Evolutionary conservation across 2,888 invertebrate genomes (phyloP).

Genomic region (Lasioglossum pauxillum): DNA sequence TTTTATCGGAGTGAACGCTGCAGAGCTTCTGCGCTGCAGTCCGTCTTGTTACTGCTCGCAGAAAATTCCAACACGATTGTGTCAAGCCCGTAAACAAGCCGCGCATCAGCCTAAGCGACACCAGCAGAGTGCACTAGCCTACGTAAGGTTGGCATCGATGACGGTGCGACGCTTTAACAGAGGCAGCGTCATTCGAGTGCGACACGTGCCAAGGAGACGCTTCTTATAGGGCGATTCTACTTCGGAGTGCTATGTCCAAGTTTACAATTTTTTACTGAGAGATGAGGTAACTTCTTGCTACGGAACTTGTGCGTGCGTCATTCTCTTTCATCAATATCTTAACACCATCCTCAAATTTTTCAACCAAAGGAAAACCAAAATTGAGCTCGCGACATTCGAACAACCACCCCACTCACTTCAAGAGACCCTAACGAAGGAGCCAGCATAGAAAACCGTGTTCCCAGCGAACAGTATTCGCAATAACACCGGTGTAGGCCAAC

Average conservation of each 20-base stretch:
- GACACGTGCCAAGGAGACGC: conserved; percentile 12
- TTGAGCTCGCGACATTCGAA: not conserved
- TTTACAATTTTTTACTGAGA: not conserved
- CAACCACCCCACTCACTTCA: too few species aligned
- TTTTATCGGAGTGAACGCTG: not conserved
- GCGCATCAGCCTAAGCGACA: conserved; percentile 40
- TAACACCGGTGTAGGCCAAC: not conserved
- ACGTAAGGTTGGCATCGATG: conserved; percentile 37
- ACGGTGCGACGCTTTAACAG: conserved; percentile 42
- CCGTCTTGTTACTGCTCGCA: not conserved
- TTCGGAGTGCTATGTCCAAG: not conserved
- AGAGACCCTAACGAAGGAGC: not conserved
- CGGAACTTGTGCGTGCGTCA: too few species aligned
- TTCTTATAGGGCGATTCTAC: conserved; percentile 34
- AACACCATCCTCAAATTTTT: not conserved
- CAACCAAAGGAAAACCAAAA: not conserved
- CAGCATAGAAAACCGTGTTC: not conserved
- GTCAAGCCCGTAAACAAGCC: conserved; percentile 63
- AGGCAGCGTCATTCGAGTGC: conserved; percentile 48
- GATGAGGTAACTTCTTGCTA: not conserved
- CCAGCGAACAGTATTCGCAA: not conserved
- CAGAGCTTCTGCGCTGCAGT: conserved; percentile 3
- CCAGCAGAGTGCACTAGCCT: conserved; percentile 23
- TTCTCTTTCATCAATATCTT: not conserved
- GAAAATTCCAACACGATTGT: conserved; percentile 65